phyloP scores from a whole-genome alignment of 2,797 vertebrate genomes.

The Lophotriccus pileatus region DNA sequence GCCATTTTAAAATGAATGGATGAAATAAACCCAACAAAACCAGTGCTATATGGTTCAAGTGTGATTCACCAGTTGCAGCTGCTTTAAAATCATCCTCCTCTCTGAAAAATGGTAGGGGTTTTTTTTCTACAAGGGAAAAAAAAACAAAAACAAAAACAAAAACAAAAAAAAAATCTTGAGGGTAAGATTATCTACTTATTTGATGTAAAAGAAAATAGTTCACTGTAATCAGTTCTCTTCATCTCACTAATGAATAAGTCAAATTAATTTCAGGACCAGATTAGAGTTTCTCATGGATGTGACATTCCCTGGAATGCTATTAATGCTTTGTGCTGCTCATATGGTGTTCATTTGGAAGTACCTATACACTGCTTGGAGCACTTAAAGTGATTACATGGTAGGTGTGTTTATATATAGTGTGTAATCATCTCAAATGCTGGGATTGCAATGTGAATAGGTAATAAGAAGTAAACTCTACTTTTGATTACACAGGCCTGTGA shows the following conservation, averaged over 20 bases:
- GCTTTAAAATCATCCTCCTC: not conserved
- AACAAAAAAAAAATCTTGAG: too few relatives aligned
- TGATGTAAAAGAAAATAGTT: slow-evolving; percentile 36
- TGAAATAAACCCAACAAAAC: not conserved
- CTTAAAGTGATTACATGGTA: slow-evolving; percentile 15
- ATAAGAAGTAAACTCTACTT: slow-evolving; percentile 45
- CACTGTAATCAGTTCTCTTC: slow-evolving; percentile 46
- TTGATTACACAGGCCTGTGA: slow-evolving; percentile 50
- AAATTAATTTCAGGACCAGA: slow-evolving; percentile 15
- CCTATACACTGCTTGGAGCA: not conserved
- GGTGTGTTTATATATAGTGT: slow-evolving; percentile 40
- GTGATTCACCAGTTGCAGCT: rapidly evolving
- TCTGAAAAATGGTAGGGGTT: not conserved
- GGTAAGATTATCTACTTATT: not conserved
- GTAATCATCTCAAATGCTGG: slow-evolving; percentile 66
- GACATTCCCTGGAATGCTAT: not conserved
- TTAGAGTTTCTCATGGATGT: not conserved
- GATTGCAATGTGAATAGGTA: slow-evolving; percentile 42
- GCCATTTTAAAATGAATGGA: not conserved
- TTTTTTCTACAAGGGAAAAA: not conserved
- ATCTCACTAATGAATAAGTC: slow-evolving; percentile 43
- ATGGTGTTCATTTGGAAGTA: not conserved
- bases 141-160: too few relatives aligned
- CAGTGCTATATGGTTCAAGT: not conserved
- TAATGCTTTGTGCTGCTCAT: not conserved